phyloP scores from a whole-genome alignment of 2,888 invertebrate species.

The Netelia virgata region DNA sequence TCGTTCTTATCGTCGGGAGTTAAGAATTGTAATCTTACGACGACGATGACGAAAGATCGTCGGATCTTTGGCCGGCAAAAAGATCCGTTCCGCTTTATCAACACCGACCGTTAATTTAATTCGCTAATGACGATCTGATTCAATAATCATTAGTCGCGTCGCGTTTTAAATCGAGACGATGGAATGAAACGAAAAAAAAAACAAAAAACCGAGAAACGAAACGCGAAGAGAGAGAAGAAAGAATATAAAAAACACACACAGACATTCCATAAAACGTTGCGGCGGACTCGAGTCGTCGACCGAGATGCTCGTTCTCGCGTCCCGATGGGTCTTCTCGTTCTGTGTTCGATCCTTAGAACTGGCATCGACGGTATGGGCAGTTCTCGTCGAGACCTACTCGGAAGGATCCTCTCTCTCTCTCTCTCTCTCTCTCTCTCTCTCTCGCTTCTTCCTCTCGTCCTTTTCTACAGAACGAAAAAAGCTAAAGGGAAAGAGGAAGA shows the following conservation, averaged over 20 bases:
- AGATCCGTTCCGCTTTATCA: too few relatives aligned
- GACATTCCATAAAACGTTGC: conserved; percentile 49
- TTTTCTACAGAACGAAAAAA: conserved; percentile 5
- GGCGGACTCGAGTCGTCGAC: conserved; percentile 52
- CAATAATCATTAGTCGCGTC: too few relatives aligned
- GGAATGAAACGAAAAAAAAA: conserved; percentile 16
- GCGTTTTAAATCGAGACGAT: conserved; percentile 23
- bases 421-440: not conserved
- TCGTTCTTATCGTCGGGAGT: too few relatives aligned
- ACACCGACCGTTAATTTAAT: too few relatives aligned
- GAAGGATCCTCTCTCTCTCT: not conserved
- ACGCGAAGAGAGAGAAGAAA: conserved; percentile 20
- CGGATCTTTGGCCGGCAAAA: too few relatives aligned
- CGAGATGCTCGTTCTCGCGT: conserved; percentile 32
- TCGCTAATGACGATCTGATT: too few relatives aligned
- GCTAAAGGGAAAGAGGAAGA: conserved; percentile 11
- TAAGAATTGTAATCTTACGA: too few relatives aligned
- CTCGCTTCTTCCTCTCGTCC: conserved; percentile 4
- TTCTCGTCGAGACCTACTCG: conserved; percentile 6
- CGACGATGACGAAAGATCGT: too few relatives aligned
- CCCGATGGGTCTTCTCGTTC: conserved; percentile 5
- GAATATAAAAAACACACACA: not conserved
- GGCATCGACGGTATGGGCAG: conserved; percentile 13
- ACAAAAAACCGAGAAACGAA: conserved; percentile 24
- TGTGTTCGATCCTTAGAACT: conserved; percentile 24